These are phyloP conservation scores for Cryptoblepharus egeriae DNA, from an alignment of 2,797 vertebrate species.

Conservation along the genomic window DNA sequence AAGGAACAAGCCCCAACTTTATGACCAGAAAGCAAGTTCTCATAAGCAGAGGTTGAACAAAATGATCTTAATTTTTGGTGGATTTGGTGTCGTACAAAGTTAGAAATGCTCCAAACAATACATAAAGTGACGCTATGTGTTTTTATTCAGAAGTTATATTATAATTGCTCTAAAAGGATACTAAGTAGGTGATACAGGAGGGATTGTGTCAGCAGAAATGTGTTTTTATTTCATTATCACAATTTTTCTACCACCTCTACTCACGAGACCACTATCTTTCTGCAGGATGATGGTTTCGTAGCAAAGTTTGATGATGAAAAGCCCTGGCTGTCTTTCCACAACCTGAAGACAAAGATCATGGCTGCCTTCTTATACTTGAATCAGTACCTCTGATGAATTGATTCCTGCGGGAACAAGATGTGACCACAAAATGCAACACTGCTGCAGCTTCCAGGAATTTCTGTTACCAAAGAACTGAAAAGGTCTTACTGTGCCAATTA, in stretches of 20 bases:
- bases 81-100: too few species aligned
- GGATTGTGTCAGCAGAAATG: too few species aligned
- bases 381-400: slow-evolving; percentile 68
- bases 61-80: too few species aligned
- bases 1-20: neutral
- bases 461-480: slow-evolving; percentile 29
- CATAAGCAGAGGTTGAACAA: too few species aligned
- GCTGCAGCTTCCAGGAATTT: slow-evolving; percentile 2
- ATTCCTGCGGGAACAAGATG: neutral
- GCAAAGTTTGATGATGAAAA: slow-evolving; percentile 72
- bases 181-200: too few species aligned
- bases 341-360: slow-evolving; percentile 61
- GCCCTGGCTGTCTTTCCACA: slow-evolving; percentile 70
- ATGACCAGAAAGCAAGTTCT: too few species aligned
- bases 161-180: too few species aligned
- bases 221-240: too few species aligned
- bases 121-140: too few species aligned
- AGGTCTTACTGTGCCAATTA: neutral
- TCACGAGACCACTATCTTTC: slow-evolving; percentile 27
- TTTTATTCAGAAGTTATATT: too few species aligned
- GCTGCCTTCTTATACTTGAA: slow-evolving; percentile 62
- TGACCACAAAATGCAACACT: slow-evolving; percentile 24
- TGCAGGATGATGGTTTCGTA: slow-evolving; percentile 77
- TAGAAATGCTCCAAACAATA: too few species aligned
- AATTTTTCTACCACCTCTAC: too few species aligned